Evolutionary conservation across 2,888 invertebrate species (phyloP), one percentile per base, ranked within the genome.

Genomic region (Strigamia crassipes): DNA sequence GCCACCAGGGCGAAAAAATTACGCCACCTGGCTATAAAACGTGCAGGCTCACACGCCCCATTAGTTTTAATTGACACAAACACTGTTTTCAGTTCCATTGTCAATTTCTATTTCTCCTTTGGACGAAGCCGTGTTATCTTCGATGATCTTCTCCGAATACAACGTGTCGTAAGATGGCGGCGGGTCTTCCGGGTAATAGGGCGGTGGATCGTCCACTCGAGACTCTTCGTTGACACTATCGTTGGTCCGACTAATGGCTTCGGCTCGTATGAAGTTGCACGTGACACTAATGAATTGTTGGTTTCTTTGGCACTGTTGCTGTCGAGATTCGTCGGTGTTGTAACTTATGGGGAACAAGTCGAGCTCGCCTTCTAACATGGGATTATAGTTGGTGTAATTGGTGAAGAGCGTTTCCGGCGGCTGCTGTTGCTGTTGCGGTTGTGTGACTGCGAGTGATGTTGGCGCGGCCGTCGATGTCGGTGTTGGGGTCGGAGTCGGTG

Each of bases 371-470:
- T 78, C 78, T 18, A 78, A 27, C 21, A 31, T 31, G 5, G 78
- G 78, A 18, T 78, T 78, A 38, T 78, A 78, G 78, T 78, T 78
- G 78, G 78, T 78, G 38, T 78, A 78, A 38, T 78, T 78, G 78
- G 78, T 78, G 38, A 78, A 78, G 78, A 78, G 78, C 10, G 78
- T 78, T 27, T 27, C 78, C 5, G 78, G 78, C 4, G 31, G 31
- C n/a, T 10, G 31, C n/a, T 27, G 38, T 12, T 10, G 31, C n/a
- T 27, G 38, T 12, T 27, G 34, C 4, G 34, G 21, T 18, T 21
- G 78, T 18, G 34, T 38, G 4, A 27, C 38, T 5, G 31, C 13
- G 13, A 21, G 27, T 13, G 38, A 78, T 27, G 18, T n/a, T 3
- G 12, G 31, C 15, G 27, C 78, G 6, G 78, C 21, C 9, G 34